Conservation (phyloP, 2,888 invertebrate species). For the Vanessa cardui region DNA sequence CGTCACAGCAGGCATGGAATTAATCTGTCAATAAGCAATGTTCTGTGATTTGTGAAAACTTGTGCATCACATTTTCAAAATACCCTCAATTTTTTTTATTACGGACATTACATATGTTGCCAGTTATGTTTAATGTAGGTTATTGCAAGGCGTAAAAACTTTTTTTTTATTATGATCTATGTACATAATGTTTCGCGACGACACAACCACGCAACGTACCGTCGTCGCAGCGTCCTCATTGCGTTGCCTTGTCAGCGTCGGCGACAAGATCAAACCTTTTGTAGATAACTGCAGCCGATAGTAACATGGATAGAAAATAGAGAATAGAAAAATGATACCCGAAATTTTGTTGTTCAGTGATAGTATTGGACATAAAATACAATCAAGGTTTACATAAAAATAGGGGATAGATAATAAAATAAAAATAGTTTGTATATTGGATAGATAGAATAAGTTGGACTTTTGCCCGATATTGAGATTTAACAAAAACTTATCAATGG, state of each 20-base stretch:
- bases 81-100: not conserved
- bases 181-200: slow-evolving; percentile 34
- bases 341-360: not conserved
- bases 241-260: slow-evolving; percentile 66
- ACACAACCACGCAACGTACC: slow-evolving; percentile 65
- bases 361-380: not conserved
- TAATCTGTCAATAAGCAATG: slow-evolving; percentile 39
- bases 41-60: slow-evolving; percentile 22
- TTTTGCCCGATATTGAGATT: not conserved
- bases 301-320: slow-evolving; percentile 37
- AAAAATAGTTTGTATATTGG: not conserved
- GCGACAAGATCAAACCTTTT: slow-evolving; percentile 72
- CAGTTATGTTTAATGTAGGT: slow-evolving; percentile 27
- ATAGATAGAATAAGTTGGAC: not conserved
- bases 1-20: slow-evolving; percentile 34
- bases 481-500: not conserved
- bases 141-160: slow-evolving; percentile 29
- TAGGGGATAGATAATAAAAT: not conserved
- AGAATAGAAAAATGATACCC: slow-evolving; percentile 35
- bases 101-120: slow-evolving; percentile 11
- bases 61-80: slow-evolving; percentile 17
- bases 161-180: slow-evolving; percentile 12
- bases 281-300: slow-evolving; percentile 65
- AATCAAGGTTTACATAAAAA: not conserved
- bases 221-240: slow-evolving; percentile 56